Conservation (phyloP, 2,888 invertebrate species). For the Campaea margaritaria region DNA sequence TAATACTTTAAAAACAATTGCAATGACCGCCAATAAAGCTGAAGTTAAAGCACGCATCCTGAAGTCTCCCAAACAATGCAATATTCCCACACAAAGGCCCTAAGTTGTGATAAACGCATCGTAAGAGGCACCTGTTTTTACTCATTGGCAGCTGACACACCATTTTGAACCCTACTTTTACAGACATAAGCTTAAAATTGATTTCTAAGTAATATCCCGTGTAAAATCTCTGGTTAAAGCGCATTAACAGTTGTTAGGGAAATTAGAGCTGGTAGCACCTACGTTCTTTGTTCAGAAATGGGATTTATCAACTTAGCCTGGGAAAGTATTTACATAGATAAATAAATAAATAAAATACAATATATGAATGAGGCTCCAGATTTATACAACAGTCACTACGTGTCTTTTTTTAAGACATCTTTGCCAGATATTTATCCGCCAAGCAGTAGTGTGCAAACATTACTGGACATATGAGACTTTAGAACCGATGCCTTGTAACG, state of each 20-base stretch:
- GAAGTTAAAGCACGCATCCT: not conserved
- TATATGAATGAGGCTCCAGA: not conserved
- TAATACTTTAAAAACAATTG: no score
- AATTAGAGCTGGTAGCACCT: slow-evolving; percentile 35
- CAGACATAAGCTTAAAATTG: not conserved
- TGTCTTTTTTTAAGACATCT: no score
- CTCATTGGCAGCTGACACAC: not conserved
- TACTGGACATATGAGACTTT: no score
- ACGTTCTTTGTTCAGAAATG: slow-evolving; percentile 28
- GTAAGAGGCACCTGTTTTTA: slow-evolving; percentile 24
- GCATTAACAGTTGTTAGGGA: slow-evolving; percentile 31
- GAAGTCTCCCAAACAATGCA: slow-evolving; percentile 36
- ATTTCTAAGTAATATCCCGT: slow-evolving; percentile 1
- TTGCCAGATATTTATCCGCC: no score
- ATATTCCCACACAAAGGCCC: slow-evolving; percentile 56
- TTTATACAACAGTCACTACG: no score
- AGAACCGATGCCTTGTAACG: no score
- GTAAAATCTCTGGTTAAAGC: slow-evolving; percentile 16
- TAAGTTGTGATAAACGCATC: slow-evolving; percentile 56
- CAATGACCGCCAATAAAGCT: no score
- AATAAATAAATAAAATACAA: no score
- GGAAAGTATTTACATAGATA: slow-evolving; percentile 5
- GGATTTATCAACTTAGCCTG: slow-evolving; percentile 18
- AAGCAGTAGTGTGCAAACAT: no score
- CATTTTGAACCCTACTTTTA: slow-evolving; percentile 3